These are phyloP conservation scores for Melanophora roralis DNA, from an alignment of 2,888 invertebrate species.

Conservation along the genomic window DNA sequence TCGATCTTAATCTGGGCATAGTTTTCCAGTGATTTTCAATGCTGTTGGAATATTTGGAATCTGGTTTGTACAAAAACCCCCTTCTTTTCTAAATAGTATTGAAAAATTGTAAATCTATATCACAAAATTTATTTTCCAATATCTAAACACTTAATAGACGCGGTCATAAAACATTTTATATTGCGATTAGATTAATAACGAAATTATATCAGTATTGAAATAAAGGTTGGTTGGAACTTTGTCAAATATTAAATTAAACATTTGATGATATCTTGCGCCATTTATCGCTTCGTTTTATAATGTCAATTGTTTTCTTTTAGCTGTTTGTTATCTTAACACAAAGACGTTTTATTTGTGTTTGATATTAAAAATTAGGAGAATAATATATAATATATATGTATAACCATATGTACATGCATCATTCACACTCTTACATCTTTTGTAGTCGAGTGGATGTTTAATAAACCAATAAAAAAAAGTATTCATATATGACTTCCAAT, in stretches of 20 bases:
- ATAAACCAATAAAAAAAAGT: slow-evolving; percentile 71
- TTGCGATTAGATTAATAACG: slow-evolving; percentile 62
- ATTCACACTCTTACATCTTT: not conserved
- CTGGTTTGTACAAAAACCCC: too few relatives aligned
- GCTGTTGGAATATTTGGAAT: too few relatives aligned
- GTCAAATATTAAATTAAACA: slow-evolving; percentile 22
- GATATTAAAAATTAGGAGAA: slow-evolving; percentile 17
- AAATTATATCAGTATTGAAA: slow-evolving; percentile 43
- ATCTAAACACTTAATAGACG: slow-evolving; percentile 64
- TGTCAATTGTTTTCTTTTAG: slow-evolving; percentile 38
- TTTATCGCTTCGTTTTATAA: slow-evolving; percentile 55
- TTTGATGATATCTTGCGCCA: slow-evolving; percentile 51
- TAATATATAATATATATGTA: too few relatives aligned
- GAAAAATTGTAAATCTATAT: not conserved
- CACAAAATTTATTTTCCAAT: not conserved
- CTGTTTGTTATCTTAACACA: slow-evolving; percentile 48
- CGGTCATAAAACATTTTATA: slow-evolving; percentile 69
- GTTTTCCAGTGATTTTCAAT: too few relatives aligned
- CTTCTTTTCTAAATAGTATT: too few relatives aligned
- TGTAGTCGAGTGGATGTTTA: slow-evolving; percentile 43
- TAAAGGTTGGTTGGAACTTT: slow-evolving; percentile 21
- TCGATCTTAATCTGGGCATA: too few relatives aligned
- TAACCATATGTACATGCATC: too few relatives aligned
- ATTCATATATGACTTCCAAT: slow-evolving; percentile 73
- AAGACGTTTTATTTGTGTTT: slow-evolving; percentile 22